These are phyloP conservation scores for Actinemys pallida DNA, from an alignment of 2,113 vertebrate genomes.

Conservation along the genomic window DNA sequence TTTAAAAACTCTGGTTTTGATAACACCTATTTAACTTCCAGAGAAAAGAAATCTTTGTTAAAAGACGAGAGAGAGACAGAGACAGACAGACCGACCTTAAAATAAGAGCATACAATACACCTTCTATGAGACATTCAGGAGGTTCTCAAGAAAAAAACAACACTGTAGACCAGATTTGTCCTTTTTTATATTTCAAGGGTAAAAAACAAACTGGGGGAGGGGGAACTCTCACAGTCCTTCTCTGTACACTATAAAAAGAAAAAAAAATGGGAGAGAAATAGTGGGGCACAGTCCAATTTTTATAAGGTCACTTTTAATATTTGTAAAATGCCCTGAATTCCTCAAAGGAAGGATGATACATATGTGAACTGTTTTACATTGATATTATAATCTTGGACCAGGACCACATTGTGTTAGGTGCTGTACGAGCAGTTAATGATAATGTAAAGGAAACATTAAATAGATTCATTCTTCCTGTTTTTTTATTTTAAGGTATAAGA, in stretches of 20 bases:
- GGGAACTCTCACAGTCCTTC: neutral
- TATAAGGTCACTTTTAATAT: accelerated
- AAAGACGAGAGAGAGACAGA: neutral
- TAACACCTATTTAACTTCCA: neutral
- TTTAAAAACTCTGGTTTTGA: neutral
- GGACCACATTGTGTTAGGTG: neutral
- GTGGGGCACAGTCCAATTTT: neutral
- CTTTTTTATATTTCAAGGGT: neutral
- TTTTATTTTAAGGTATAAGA: conserved; percentile 86
- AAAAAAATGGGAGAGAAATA: neutral
- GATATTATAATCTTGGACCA: neutral
- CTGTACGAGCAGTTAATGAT: neutral
- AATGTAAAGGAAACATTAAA: neutral
- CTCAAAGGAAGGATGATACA: neutral
- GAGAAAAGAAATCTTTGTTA: neutral
- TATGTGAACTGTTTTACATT: neutral
- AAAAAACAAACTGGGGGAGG: neutral
- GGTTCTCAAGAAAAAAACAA: neutral
- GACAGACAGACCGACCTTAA: neutral
- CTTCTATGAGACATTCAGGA: neutral
- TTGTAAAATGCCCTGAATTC: neutral
- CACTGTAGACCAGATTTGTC: neutral
- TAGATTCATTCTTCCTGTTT: neutral
- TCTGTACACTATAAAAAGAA: neutral
- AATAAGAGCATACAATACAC: neutral